These are phyloP conservation scores for Drosophila histrio DNA, from an alignment of 2,888 invertebrate species.

Conservation along the genomic window DNA sequence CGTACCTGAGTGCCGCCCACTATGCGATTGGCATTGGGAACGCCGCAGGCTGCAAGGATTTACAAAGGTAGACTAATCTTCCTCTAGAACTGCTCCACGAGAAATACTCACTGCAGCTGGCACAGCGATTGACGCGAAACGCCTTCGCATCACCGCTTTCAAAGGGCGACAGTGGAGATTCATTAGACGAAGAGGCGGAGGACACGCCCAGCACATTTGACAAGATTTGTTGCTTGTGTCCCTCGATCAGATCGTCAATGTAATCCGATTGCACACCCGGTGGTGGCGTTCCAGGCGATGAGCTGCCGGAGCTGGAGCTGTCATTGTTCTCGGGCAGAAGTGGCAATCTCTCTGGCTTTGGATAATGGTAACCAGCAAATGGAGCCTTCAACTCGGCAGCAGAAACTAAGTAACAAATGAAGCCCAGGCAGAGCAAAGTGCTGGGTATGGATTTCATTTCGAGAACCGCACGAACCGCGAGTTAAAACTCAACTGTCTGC, in stretches of 20 bases:
- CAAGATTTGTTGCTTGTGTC: constrained; percentile 81
- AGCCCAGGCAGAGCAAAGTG: constrained; percentile 26
- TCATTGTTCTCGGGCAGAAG: constrained; percentile 17
- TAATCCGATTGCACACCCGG: constrained; percentile 74
- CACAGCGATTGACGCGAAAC: constrained; percentile 74
- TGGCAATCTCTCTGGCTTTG: constrained; percentile 52
- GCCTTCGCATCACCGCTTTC: constrained; percentile 59
- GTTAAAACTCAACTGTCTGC: constrained; percentile 61
- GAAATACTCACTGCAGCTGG: constrained; percentile 80
- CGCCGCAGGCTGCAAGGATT: constrained; percentile 78
- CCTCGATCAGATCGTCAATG: constrained; percentile 80
- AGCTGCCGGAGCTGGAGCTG: background rate
- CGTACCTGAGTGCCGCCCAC: constrained; percentile 81
- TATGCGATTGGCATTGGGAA: constrained; percentile 82
- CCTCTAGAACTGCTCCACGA: background rate
- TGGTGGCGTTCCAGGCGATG: background rate
- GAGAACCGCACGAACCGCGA: constrained; percentile 61
- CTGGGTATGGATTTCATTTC: constrained; percentile 48
- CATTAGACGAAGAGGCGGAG: background rate
- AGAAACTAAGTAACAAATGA: constrained; percentile 25
- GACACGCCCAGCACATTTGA: constrained; percentile 58
- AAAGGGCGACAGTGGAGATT: constrained; percentile 23
- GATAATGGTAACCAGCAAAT: constrained; percentile 57
- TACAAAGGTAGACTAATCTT: background rate
- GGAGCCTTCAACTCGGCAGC: constrained; percentile 46